phyloP scores from a whole-genome alignment of 2,797 vertebrate species.

The Aplochiton taeniatus region DNA sequence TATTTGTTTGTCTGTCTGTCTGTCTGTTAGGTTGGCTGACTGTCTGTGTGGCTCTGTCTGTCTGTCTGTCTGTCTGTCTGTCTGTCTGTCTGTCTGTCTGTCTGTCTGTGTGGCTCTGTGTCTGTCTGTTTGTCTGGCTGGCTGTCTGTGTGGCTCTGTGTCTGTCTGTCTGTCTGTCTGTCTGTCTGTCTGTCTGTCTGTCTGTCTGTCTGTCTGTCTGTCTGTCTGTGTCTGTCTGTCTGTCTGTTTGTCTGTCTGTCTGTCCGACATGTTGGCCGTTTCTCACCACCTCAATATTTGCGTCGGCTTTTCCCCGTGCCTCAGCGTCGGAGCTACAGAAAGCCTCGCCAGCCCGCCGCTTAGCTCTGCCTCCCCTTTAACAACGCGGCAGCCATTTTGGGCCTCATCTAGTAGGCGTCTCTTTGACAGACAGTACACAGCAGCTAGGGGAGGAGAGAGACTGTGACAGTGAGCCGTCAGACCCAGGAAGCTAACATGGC shows the following conservation, averaged over 20 bases:
- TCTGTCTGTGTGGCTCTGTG: slow-evolving; percentile 20
- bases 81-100: slow-evolving; percentile 8
- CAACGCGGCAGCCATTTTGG: slow-evolving; percentile 8
- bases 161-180: slow-evolving; percentile 10
- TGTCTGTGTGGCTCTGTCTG: slow-evolving; percentile 10
- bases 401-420: slow-evolving; percentile 22
- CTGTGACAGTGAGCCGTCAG: background rate
- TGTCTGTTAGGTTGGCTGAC: background rate
- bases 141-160: background rate
- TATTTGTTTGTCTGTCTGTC: background rate
- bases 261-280: background rate
- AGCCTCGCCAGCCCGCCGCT: background rate
- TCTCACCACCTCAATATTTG: background rate
- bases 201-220: background rate
- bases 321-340: no score
- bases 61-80: slow-evolving; percentile 22
- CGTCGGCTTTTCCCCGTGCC: background rate
- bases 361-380: slow-evolving; percentile 22
- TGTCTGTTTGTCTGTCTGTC: background rate
- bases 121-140: slow-evolving; percentile 7
- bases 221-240: slow-evolving; percentile 9
- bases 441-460: background rate
- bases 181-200: background rate
- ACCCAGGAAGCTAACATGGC: background rate
- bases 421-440: slow-evolving; percentile 20